Evolutionary conservation across 1,140 invertebrate genomes (phyloP).

Genomic region (Bombus affinis): DNA sequence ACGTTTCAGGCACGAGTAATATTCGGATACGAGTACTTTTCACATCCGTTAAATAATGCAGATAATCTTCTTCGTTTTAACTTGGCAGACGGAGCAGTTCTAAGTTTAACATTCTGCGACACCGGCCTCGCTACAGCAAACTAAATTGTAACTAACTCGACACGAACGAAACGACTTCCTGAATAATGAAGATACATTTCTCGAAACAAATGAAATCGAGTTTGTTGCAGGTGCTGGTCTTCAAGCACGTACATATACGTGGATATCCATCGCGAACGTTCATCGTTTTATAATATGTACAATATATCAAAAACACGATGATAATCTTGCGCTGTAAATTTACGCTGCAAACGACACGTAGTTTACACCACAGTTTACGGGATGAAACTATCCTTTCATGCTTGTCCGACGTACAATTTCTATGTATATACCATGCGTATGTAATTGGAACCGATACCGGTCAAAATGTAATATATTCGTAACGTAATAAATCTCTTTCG

Average conservation of each 20-base stretch:
- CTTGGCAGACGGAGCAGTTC: not conserved
- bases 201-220: not conserved
- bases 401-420: no score
- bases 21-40: not conserved
- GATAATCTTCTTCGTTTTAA: not conserved
- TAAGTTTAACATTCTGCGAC: constrained; percentile 6
- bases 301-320: not conserved
- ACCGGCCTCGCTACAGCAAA: not conserved
- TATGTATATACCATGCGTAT: fast-evolving
- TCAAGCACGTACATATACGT: not conserved
- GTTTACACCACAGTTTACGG: no score
- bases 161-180: not conserved
- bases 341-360: not conserved
- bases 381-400: not conserved
- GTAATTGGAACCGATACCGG: no score
- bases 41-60: not conserved
- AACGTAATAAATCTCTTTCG: no score
- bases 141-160: constrained; percentile 3
- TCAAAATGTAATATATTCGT: no score
- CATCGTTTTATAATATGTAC: not conserved
- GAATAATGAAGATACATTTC: constrained; percentile 1
- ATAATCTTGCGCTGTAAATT: not conserved
- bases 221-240: not conserved
- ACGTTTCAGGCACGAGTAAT: not conserved
- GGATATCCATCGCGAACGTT: not conserved